Evolutionary conservation across 2,113 vertebrate genomes (phyloP).

Genomic region (Myotis davidii): DNA sequence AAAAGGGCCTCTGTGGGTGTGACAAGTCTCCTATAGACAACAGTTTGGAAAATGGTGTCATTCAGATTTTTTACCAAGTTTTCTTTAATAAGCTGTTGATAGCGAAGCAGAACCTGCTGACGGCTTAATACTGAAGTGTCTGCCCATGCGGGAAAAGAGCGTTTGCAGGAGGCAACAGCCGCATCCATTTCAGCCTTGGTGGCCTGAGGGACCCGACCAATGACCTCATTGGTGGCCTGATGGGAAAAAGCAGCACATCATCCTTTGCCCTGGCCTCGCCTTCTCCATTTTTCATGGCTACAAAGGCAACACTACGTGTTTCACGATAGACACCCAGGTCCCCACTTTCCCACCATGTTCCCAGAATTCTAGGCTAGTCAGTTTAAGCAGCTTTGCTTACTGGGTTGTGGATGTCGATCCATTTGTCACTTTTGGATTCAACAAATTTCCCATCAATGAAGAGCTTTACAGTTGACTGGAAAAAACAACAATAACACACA

Average conservation of each 20-base stretch:
- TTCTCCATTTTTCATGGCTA: background rate
- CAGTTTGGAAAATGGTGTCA: background rate
- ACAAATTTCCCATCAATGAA: conserved; percentile 98
- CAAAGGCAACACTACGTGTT: background rate
- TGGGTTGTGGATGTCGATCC: conserved; percentile 97
- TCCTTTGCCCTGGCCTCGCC: background rate
- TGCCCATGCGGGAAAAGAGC: conserved; percentile 91
- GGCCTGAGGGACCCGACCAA: conserved; percentile 92
- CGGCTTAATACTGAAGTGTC: conserved; percentile 94
- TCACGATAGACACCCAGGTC: background rate
- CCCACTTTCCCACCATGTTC: background rate
- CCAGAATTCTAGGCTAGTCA: conserved; percentile 8
- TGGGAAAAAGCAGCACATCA: conserved; percentile 52
- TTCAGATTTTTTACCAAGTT: conserved; percentile 91
- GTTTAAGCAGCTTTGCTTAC: conserved; percentile 87
- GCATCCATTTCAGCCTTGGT: conserved; percentile 95
- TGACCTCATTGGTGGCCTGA: conserved; percentile 96
- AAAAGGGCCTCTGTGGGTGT: conserved; percentile 16
- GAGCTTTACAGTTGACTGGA: conserved; percentile 95
- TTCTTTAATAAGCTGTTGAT: conserved; percentile 98
- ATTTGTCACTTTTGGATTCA: conserved; percentile 95
- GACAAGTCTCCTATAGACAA: background rate
- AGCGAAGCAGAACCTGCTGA: conserved; percentile 96
- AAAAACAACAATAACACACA: conserved; percentile 55
- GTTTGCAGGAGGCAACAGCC: conserved; percentile 92